phyloP scores from a whole-genome alignment of 2,797 vertebrate genomes.

The Dermochelys coriacea region DNA sequence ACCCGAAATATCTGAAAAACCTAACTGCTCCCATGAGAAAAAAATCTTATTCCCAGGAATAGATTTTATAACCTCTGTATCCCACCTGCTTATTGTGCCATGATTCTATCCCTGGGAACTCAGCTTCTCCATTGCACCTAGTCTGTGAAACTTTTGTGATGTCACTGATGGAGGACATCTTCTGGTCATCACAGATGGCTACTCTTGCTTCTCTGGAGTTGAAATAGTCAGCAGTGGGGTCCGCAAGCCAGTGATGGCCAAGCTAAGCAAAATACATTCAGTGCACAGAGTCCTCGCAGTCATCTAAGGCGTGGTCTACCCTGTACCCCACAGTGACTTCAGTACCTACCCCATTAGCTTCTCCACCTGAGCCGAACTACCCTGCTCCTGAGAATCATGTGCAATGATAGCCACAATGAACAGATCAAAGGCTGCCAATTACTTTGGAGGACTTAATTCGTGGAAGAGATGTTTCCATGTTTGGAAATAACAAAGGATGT shows the following conservation, averaged over 20 bases:
- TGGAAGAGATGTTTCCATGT: background rate
- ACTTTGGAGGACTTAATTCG: background rate
- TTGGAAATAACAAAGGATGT: background rate
- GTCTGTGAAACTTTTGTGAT: background rate
- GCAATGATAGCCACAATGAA: accelerated
- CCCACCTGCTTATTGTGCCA: background rate
- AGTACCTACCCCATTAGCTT: background rate
- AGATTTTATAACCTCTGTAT: background rate
- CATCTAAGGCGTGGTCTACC: background rate
- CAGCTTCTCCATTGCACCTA: background rate
- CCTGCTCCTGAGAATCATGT: background rate
- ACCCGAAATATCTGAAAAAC: background rate
- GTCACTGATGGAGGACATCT: conserved; percentile 1
- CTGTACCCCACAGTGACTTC: background rate
- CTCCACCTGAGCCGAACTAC: background rate
- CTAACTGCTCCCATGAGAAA: background rate
- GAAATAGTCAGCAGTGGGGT: background rate
- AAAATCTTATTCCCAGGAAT: background rate
- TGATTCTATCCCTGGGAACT: background rate
- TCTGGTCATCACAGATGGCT: background rate
- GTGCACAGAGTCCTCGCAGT: background rate
- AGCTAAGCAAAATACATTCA: background rate
- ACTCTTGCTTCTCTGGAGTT: conserved; percentile 3
- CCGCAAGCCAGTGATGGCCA: background rate
- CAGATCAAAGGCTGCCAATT: background rate